phyloP scores from a whole-genome alignment of 2,113 vertebrate species.

The Cranoglanis bouderius region DNA sequence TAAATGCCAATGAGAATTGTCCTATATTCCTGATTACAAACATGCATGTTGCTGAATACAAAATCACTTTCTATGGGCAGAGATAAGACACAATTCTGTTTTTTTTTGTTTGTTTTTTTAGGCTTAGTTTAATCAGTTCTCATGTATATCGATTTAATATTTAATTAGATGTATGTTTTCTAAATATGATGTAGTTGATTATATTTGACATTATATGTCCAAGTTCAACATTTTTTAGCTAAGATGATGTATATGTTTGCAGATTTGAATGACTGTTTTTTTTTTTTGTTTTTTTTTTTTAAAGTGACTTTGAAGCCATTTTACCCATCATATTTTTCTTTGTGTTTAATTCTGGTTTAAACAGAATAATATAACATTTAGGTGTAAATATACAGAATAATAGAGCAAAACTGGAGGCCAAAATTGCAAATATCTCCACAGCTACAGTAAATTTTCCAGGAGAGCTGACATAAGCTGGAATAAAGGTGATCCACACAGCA shows the following conservation, averaged over 20 bases:
- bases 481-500: constrained; percentile 74
- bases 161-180: not conserved
- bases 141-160: not conserved
- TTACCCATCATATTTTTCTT: constrained; percentile 69
- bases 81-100: not conserved
- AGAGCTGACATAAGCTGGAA: constrained; percentile 75
- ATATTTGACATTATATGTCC: not conserved
- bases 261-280: too few relatives aligned
- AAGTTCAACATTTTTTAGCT: not conserved
- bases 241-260: not conserved
- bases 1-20: not conserved
- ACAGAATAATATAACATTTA: constrained; percentile 71
- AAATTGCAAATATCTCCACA: constrained; percentile 77
- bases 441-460: constrained; percentile 76
- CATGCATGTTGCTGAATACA: not conserved
- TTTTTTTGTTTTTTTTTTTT: too few relatives aligned
- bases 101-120: not conserved
- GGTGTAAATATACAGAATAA: constrained; percentile 70
- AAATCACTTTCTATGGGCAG: not conserved
- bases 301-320: constrained; percentile 40
- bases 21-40: not conserved
- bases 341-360: constrained; percentile 71
- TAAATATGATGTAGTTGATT: not conserved
- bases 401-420: constrained; percentile 70
- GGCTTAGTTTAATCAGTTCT: not conserved